Evolutionary conservation across 1,140 invertebrate species (phyloP).

Genomic region (Dinoponera quadriceps): DNA sequence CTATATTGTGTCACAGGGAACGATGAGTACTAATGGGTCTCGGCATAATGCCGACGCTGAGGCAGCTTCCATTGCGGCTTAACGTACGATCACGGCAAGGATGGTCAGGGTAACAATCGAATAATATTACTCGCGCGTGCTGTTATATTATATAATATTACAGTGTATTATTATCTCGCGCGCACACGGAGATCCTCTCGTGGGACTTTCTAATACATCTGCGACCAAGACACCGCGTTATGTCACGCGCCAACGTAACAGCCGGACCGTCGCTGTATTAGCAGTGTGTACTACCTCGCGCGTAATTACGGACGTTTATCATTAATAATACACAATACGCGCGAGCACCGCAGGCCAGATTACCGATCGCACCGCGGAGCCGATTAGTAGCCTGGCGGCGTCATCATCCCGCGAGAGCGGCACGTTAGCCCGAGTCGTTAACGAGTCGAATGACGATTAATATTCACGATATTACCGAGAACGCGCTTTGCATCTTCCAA

Average conservation of each 20-base stretch:
- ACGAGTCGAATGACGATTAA: constrained; percentile 1
- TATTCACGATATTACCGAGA: background rate
- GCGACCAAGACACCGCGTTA: constrained; percentile 19
- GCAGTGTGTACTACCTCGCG: background rate
- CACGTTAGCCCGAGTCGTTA: background rate
- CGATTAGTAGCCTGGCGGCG: background rate
- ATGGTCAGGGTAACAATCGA: constrained; percentile 2
- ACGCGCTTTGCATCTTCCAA: too few relatives aligned
- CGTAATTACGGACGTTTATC: constrained; percentile 7
- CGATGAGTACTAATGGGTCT: too few relatives aligned
- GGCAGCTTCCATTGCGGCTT: too few relatives aligned
- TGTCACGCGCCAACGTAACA: constrained; percentile 24
- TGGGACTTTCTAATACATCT: constrained; percentile 52
- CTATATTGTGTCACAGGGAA: too few relatives aligned
- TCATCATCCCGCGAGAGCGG: background rate
- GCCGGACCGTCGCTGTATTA: background rate
- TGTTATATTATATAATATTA: constrained; percentile 38
- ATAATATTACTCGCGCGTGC: constrained; percentile 3
- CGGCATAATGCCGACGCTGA: too few relatives aligned
- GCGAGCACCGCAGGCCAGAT: background rate
- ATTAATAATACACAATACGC: constrained; percentile 12
- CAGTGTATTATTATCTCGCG: background rate
- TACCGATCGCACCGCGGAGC: background rate
- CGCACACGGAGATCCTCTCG: constrained; percentile 9
- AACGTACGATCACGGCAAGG: too few relatives aligned